Evolutionary conservation across 2,888 invertebrate genomes (phyloP).

Genomic region (Epicampocera succincta): DNA sequence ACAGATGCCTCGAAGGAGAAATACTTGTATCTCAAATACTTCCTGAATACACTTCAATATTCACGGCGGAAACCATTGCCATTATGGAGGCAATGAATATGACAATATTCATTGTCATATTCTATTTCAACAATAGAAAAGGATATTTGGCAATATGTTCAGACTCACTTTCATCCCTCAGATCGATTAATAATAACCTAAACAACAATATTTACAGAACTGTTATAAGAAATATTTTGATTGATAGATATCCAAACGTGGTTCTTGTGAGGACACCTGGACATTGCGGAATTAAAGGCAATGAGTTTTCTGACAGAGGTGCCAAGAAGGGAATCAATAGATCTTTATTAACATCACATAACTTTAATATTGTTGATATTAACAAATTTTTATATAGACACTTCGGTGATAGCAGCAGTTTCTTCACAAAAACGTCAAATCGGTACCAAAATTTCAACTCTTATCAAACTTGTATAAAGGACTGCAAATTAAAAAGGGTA

Average conservation of each 20-base stretch:
- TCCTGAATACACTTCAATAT: not conserved
- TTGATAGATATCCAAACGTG: not conserved
- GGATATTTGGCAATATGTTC: constrained; percentile 6
- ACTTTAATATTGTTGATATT: not conserved
- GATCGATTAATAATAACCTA: not conserved
- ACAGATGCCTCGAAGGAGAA: no score
- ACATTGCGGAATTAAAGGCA: constrained; percentile 1
- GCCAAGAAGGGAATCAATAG: not conserved
- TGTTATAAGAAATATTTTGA: constrained; percentile 5
- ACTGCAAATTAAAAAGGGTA: not conserved
- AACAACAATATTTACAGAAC: constrained; percentile 2
- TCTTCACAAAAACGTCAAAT: not conserved
- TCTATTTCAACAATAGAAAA: not conserved
- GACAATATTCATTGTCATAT: no score
- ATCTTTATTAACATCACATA: not conserved
- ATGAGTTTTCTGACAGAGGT: constrained; percentile 2
- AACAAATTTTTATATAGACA: not conserved
- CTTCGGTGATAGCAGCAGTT: not conserved
- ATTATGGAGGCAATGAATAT: constrained; percentile 21
- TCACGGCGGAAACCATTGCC: not conserved
- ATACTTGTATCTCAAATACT: not conserved
- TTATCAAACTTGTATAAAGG: not conserved
- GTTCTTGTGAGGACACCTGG: constrained; percentile 20
- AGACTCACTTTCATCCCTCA: constrained; percentile 6
- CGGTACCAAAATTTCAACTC: not conserved